Evolutionary conservation across 2,113 vertebrate species (phyloP), one percentile per base, ranked within the genome.

Genomic region (Istiophorus platypterus): DNA sequence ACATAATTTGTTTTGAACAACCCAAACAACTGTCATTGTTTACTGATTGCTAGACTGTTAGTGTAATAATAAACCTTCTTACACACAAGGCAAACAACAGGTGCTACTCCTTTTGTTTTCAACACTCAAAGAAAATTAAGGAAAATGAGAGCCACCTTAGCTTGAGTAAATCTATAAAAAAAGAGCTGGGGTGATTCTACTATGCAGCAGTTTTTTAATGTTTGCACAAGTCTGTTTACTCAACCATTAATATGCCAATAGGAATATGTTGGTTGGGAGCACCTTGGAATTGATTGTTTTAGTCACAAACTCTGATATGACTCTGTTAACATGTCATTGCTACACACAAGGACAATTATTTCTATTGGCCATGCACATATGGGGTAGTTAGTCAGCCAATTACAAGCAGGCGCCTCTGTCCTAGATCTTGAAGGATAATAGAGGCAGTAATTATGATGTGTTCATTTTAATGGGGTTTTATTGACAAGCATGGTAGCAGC

Each of bases 401-500:
- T 93, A 93, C 67, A 68, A 72, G 70, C 42, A 8, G 85, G 66
- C 29, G 56, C 77, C 80, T 84, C 91, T 86, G 89, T 92, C 92
- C 89, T 87, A 87, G 89, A 93, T 93, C 91, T 87, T 90, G 90
- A 91, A 92, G 91, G 92, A 93, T 93, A 92, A 93, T 92, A 90
- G 82, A 92, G 85, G 69, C 77, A 81, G 85, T 95, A 92, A 95
- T 94, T 93, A 93, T 92, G 89, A 91, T 93, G 92, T 93, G 90
- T 89, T 94, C 75, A 88, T 92, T 92, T 91, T 93, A 93, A 94
- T 90, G 72, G 74, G 80, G 76, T 90, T 93, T 95, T 94, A 95
- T 93, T 95, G 95, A 94, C 94, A 90, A 90, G 89, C 87, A 85
- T 75, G 67, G 80, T 76, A 76, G 85, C 71, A 22, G 74, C 86